These are phyloP conservation scores for Ophonus ardosiacus DNA, from an alignment of 2,888 invertebrate species.

Conservation along the genomic window DNA sequence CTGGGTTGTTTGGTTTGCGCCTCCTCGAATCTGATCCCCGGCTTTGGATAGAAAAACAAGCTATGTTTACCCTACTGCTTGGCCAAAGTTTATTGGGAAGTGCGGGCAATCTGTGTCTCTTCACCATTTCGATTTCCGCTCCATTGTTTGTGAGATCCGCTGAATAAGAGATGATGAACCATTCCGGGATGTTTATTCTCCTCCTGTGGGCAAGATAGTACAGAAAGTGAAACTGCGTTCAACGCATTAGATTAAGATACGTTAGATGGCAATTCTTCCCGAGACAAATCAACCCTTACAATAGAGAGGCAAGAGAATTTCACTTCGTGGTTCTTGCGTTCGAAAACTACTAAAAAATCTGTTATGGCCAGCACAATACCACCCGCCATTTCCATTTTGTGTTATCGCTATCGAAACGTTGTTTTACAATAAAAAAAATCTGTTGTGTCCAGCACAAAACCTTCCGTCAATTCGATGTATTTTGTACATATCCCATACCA, in stretches of 20 bases:
- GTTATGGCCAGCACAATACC: no score
- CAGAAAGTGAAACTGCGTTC: slow-evolving; percentile 41
- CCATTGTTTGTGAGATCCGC: slow-evolving; percentile 59
- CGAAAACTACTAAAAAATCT: no score
- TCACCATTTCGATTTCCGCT: slow-evolving; percentile 57
- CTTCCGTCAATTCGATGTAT: no score
- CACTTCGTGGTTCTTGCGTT: not conserved
- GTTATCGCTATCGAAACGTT: no score
- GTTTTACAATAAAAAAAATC: no score
- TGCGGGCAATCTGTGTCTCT: slow-evolving; percentile 45
- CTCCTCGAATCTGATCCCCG: slow-evolving; percentile 25
- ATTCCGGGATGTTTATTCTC: slow-evolving; percentile 46
- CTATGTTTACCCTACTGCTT: slow-evolving; percentile 23
- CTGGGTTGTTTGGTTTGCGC: not conserved
- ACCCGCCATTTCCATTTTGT: no score
- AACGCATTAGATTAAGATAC: slow-evolving; percentile 7
- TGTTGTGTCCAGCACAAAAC: no score
- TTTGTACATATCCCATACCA: no score
- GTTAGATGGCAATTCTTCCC: not conserved
- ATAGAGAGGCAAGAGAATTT: not conserved
- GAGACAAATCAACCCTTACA: not conserved
- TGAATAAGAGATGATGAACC: slow-evolving; percentile 62
- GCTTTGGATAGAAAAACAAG: slow-evolving; percentile 34
- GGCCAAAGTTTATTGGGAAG: slow-evolving; percentile 40
- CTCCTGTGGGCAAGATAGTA: slow-evolving; percentile 16